phyloP scores from a whole-genome alignment of 2,797 vertebrate genomes.

The Carduelis carduelis region DNA sequence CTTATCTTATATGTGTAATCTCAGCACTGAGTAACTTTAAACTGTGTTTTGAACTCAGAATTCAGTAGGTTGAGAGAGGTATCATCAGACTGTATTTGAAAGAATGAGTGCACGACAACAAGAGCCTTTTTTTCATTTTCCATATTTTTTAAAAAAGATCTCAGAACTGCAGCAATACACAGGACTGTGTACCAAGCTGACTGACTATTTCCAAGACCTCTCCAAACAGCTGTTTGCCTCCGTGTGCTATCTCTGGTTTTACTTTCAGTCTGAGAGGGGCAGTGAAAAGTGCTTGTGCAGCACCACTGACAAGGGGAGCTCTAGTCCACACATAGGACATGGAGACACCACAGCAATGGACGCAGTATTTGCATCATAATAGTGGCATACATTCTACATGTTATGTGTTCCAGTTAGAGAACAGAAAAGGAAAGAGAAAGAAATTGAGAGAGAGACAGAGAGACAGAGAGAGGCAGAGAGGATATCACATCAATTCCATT shows the following conservation, averaged over 20 bases:
- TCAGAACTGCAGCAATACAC: not conserved
- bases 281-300: not conserved
- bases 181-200: not conserved
- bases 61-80: not conserved
- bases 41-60: not conserved
- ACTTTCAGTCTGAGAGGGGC: not conserved
- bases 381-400: not conserved
- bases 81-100: not conserved
- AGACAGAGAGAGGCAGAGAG: not conserved
- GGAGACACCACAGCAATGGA: not conserved
- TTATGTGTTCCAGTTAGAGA: not conserved
- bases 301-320: not conserved
- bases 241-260: not conserved
- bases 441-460: not conserved
- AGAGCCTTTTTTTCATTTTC: not conserved
- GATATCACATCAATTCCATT: not conserved
- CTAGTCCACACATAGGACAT: fast-evolving
- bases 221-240: not conserved
- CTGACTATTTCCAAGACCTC: not conserved
- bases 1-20: not conserved
- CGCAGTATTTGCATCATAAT: not conserved
- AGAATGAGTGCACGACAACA: not conserved
- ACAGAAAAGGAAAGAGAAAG: not conserved
- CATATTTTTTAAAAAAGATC: not conserved
- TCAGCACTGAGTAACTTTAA: not conserved